These are phyloP conservation scores for Synanceia verrucosa DNA, from an alignment of 2,797 vertebrate genomes.

Conservation along the genomic window DNA sequence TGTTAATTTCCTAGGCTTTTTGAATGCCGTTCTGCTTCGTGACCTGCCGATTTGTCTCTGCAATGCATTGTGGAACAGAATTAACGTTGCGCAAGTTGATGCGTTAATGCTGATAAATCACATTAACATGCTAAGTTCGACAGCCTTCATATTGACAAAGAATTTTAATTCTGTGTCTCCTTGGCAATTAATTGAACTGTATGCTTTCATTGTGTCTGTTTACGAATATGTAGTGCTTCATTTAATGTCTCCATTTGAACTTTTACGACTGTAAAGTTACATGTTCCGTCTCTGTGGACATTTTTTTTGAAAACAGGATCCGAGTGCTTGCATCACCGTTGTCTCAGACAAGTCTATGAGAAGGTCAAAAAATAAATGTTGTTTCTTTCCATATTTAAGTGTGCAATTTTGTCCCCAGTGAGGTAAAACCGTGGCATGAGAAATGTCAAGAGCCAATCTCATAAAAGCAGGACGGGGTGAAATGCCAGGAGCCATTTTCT, in stretches of 20 bases:
- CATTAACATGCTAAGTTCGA: too few relatives aligned
- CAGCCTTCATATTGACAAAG: too few relatives aligned
- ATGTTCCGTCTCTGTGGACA: constrained; percentile 53
- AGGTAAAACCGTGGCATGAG: not conserved
- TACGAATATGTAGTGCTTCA: constrained; percentile 51
- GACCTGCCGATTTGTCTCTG: too few relatives aligned
- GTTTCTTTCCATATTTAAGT: constrained; percentile 57
- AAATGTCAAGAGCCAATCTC: constrained; percentile 18
- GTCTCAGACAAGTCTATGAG: constrained; percentile 43
- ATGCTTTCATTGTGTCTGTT: constrained; percentile 52
- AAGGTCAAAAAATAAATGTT: constrained; percentile 68
- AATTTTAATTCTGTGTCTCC: constrained; percentile 44
- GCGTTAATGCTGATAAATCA: too few relatives aligned
- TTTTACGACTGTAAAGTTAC: constrained; percentile 46
- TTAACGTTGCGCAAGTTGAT: too few relatives aligned
- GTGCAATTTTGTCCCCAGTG: not conserved
- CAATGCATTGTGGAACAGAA: too few relatives aligned
- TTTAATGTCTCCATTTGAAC: constrained; percentile 69
- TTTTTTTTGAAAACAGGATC: constrained; percentile 41
- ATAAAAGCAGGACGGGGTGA: constrained; percentile 9
- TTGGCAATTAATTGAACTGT: constrained; percentile 35
- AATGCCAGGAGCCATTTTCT: constrained; percentile 10
- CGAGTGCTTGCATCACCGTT: constrained; percentile 53
- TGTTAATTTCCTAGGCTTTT: too few relatives aligned
- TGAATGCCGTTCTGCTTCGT: too few relatives aligned